phyloP scores from a whole-genome alignment of 2,888 invertebrate species.

The Athalia circularis region DNA sequence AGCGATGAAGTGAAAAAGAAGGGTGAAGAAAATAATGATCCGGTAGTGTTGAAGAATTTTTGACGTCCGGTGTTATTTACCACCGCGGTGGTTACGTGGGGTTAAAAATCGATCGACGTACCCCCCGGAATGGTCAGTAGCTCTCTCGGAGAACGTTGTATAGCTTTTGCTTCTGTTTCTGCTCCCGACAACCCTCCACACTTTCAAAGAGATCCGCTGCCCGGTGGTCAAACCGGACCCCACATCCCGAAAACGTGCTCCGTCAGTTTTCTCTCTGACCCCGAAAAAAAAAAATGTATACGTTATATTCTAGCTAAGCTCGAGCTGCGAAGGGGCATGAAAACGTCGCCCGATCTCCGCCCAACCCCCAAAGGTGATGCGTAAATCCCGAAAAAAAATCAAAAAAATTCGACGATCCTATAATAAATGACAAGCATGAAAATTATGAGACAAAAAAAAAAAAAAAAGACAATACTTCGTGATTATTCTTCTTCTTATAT shows the following conservation, averaged over 20 bases:
- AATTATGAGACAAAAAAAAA: no score
- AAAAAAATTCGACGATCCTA: no score
- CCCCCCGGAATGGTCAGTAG: constrained; percentile 25
- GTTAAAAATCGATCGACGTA: constrained; percentile 32
- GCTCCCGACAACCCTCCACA: no score
- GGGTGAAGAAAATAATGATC: neutral
- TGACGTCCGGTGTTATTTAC: no score
- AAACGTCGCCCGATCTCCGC: neutral
- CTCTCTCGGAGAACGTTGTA: constrained; percentile 31
- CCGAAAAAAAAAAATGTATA: neutral
- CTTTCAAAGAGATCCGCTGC: constrained; percentile 4
- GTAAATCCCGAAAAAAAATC: no score
- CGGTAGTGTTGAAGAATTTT: neutral
- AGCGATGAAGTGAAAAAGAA: neutral
- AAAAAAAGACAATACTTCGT: no score
- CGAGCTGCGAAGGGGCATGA: neutral
- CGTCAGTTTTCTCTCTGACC: constrained; percentile 16
- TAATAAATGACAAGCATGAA: no score
- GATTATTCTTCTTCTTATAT: no score
- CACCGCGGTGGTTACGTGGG: neutral
- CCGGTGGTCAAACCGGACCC: constrained; percentile 38
- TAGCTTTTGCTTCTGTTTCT: no score
- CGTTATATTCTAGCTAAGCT: constrained; percentile 32
- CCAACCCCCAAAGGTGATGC: no score
- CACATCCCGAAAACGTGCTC: neutral